A percentile compares a stretch with the other conserved stretches of the same genome.
phyloP scores from a whole-genome alignment of 2,113 vertebrate genomes.

The Perca fluviatilis region DNA sequence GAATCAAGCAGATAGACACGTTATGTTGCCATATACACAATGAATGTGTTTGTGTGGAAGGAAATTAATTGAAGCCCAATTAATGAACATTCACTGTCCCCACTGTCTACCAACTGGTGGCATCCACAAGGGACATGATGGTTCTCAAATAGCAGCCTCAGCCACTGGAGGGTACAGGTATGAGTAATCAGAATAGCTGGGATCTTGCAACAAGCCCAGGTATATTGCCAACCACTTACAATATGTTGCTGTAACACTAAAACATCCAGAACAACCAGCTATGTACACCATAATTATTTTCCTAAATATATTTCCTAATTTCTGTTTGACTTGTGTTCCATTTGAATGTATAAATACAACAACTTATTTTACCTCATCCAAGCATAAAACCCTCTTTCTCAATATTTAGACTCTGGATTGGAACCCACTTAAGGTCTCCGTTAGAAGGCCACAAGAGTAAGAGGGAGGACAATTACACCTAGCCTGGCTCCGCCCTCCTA shows the following conservation, averaged over 20 bases:
- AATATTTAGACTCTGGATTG: not conserved
- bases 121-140: not conserved
- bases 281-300: not conserved
- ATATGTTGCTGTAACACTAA: not conserved
- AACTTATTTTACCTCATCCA: not conserved
- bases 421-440: not conserved
- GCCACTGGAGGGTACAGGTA: not conserved
- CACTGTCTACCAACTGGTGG: not conserved
- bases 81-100: not conserved
- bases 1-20: not conserved
- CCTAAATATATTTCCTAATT: not conserved
- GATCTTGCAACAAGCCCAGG: not conserved
- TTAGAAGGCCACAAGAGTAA: not conserved
- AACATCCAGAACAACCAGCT: not conserved
- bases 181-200: not conserved
- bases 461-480: not conserved
- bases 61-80: constrained; percentile 8
- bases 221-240: not conserved
- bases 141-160: not conserved
- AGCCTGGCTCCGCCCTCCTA: no score
- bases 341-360: not conserved
- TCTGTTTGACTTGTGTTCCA: not conserved
- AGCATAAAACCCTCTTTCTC: not conserved
- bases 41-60: constrained; percentile 10
- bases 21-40: not conserved